These are phyloP conservation scores for Danio jaintianensis DNA, from an alignment of 2,797 vertebrate genomes.

Conservation along the genomic window DNA sequence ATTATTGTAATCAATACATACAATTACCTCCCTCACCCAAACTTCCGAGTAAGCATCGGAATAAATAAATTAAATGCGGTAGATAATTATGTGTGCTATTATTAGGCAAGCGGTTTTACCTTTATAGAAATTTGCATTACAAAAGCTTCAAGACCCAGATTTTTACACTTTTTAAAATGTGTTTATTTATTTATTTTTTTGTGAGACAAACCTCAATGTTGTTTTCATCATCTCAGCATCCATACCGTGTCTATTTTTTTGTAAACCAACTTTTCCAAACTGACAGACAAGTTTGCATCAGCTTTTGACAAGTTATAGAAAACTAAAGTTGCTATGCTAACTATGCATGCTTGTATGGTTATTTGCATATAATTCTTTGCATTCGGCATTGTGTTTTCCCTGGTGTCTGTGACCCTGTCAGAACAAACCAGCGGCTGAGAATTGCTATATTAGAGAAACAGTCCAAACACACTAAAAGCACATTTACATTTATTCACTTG, in stretches of 20 bases:
- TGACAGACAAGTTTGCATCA: background rate
- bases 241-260: background rate
- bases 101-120: background rate
- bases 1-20: background rate
- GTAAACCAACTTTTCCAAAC: background rate
- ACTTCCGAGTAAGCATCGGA: background rate
- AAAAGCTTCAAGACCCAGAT: background rate
- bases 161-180: background rate
- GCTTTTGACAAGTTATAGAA: background rate
- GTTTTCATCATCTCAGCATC: background rate
- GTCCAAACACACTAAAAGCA: conserved; percentile 16
- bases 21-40: background rate
- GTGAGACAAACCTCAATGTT: background rate
- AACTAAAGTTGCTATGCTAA: background rate
- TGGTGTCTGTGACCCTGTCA: background rate
- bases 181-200: background rate
- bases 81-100: background rate
- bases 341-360: background rate
- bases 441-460: conserved; percentile 23
- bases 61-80: background rate
- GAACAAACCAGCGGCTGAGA: conserved; percentile 3
- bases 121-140: conserved; percentile 13
- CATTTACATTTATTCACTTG: conserved; percentile 4
- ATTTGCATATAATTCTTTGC: conserved; percentile 18
- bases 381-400: background rate